These are phyloP conservation scores for Ageneiosus marmoratus DNA, from an alignment of 2,113 vertebrate genomes.

Conservation along the genomic window DNA sequence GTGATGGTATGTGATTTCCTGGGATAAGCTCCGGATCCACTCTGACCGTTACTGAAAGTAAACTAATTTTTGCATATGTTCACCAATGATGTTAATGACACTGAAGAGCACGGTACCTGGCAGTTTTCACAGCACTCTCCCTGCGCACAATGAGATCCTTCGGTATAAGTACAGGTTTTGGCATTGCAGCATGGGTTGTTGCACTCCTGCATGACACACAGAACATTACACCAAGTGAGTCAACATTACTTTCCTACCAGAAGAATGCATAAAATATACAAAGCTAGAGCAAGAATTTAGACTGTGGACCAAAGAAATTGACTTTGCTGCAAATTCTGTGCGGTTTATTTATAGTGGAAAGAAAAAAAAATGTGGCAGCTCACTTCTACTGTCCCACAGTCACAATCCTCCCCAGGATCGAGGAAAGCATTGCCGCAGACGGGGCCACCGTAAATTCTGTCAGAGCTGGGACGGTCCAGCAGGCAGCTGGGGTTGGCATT, in stretches of 20 bases:
- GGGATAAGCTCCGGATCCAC: background rate
- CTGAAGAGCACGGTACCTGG: conserved; percentile 67
- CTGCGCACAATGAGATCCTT: conserved; percentile 75
- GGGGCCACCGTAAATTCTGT: conserved; percentile 67
- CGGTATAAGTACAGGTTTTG: conserved; percentile 76
- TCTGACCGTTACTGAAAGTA: background rate
- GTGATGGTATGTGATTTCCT: background rate
- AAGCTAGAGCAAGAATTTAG: background rate
- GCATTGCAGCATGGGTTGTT: conserved; percentile 81
- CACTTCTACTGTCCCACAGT: conserved; percentile 83
- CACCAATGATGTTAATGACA: too few species aligned
- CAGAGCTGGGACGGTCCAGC: conserved; percentile 62
- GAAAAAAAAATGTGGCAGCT: background rate
- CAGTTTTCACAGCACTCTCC: conserved; percentile 84
- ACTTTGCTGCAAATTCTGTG: background rate
- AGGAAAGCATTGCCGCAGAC: conserved; percentile 83
- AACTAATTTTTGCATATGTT: background rate
- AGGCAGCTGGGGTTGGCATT: conserved; percentile 74
- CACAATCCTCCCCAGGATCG: conserved; percentile 88
- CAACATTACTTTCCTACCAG: background rate
- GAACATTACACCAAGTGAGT: conserved; percentile 25
- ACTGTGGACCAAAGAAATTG: background rate
- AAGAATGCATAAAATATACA: conserved; percentile 12
- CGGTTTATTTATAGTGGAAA: background rate
- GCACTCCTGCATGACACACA: conserved; percentile 75